Base-by-base conservation (phyloP, 2,797 vertebrate species). In the Chiroxiphia lanceolata region DNA sequence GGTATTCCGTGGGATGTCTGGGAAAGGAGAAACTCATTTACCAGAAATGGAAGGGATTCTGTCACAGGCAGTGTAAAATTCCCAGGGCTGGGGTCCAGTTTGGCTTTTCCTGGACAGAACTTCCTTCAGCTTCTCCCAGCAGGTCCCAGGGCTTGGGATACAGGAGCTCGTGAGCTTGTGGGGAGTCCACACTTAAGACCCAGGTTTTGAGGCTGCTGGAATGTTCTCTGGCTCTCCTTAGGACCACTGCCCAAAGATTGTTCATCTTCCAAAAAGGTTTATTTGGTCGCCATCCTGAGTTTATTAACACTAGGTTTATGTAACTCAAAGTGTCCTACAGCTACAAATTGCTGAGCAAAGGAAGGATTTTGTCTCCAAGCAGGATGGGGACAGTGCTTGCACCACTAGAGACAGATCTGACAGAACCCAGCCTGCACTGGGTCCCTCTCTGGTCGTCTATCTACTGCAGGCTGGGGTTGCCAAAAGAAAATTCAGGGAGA, bases 321-420 rank as follows among this genome's bases (percentile, higher is more conserved):
- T 8, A 50, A 11, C 53, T 11, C 8, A 22, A n/a, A 10, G 36
- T 83, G 22, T 80, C 47, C 21, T 70, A 59, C 25, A 70, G 54
- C 9, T 34, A 3, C 14, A 4, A 8, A 36, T 16, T 8, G 2
- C 27, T 53, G n/a, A 77, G 23, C 40, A 67, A 6, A 48, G 31
- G 15, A 59, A 64, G 10, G 22, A 0, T 91, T 81, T 78, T 67
- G 3, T 79, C 19, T 71, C 36, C 10, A 5, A 2, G 23, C 44
- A 47, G 40, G 9, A 14, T 0, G 3, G 47, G 4, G 45, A 5
- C 0, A 1, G 8, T 1, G 2, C 25, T 91, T 61, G 33, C 23
- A 42, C 10, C 22, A 13, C 31, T 4, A 19, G 31, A 53, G 47
- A 34, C 17, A 60, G 10, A 33, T 12, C 0, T 21, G 60, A 21